Conservation (phyloP, 2,113 vertebrate genomes). For the Sinocyclocheilus grahami region DNA sequence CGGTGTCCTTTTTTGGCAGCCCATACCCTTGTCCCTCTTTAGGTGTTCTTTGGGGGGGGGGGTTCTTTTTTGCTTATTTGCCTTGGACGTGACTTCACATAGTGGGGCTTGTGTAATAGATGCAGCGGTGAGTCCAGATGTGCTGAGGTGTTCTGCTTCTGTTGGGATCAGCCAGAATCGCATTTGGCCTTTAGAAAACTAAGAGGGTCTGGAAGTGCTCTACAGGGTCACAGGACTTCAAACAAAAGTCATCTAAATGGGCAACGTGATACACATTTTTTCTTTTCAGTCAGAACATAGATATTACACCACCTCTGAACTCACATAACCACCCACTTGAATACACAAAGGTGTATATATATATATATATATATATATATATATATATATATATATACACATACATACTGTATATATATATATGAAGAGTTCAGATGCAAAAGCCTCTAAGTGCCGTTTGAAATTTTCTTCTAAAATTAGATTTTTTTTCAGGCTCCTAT, state of each 20-base stretch:
- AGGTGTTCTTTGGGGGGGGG: conserved; percentile 70
- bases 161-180: conserved; percentile 51
- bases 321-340: not conserved
- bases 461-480: too few relatives aligned
- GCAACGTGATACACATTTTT: not conserved
- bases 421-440: too few relatives aligned
- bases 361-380: too few relatives aligned
- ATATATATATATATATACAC: too few relatives aligned
- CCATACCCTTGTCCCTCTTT: conserved; percentile 63
- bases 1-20: conserved; percentile 70
- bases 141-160: conserved; percentile 70
- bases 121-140: conserved; percentile 68
- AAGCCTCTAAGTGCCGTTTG: too few relatives aligned
- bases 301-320: not conserved
- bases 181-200: conserved; percentile 54
- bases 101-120: conserved; percentile 66
- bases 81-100: conserved; percentile 79
- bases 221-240: not conserved
- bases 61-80: conserved; percentile 75
- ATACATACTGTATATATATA: too few relatives aligned
- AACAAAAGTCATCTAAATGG: not conserved
- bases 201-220: conserved; percentile 20
- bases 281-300: not conserved
- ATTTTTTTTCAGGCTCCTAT: too few relatives aligned
- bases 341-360: too few relatives aligned